Percentiles rank a stretch among this genome's conserved stretches.
phyloP scores from a whole-genome alignment of 2,113 vertebrate species.

The Microcebus griseorufus region DNA sequence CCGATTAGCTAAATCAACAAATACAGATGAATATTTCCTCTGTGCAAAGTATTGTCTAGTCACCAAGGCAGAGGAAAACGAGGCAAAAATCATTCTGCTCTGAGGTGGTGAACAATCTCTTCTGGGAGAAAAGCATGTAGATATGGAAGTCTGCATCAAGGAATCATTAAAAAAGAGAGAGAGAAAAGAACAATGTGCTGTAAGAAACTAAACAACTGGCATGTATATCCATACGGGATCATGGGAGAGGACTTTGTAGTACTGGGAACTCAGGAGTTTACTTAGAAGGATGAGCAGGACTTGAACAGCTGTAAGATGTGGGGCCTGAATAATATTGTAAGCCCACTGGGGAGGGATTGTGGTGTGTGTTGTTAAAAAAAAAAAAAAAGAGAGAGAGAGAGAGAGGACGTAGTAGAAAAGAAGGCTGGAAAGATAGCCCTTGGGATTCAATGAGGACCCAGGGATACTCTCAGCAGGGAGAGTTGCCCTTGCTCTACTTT shows the following conservation, averaged over 20 bases:
- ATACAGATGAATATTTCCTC: accelerated
- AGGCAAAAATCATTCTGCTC: not conserved
- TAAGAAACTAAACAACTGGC: not conserved
- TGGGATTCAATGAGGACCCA: accelerated
- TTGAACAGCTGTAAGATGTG: accelerated
- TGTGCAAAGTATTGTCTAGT: accelerated
- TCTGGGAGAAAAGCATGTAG: not conserved
- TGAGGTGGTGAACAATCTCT: not conserved
- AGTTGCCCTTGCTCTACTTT: not conserved
- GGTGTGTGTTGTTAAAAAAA: accelerated
- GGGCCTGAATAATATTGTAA: accelerated
- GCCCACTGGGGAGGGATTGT: accelerated
- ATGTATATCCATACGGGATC: accelerated
- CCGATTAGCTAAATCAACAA: not conserved
- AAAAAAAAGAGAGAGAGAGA: no score
- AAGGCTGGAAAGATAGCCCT: accelerated
- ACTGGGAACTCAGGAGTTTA: accelerated
- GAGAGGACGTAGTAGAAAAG: accelerated
- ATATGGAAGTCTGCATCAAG: accelerated
- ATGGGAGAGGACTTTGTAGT: accelerated
- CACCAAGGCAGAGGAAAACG: accelerated
- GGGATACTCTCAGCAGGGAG: accelerated
- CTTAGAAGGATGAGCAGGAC: not conserved
- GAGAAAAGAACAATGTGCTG: accelerated
- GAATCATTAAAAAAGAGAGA: no score